phyloP scores from a whole-genome alignment of 2,888 invertebrate species.

The Drosophila acutilabella region DNA sequence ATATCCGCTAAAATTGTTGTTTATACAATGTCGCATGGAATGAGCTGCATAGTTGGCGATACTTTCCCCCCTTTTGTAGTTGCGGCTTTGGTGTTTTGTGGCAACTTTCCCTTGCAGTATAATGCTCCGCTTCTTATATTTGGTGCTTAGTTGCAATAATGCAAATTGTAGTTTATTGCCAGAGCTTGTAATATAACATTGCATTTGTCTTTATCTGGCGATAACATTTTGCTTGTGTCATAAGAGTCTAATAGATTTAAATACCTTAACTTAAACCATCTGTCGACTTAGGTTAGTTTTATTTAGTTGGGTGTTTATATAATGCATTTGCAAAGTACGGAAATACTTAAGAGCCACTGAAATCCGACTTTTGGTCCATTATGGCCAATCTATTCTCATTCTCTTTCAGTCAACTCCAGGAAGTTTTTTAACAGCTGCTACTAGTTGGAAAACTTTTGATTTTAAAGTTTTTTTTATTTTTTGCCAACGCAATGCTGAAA shows the following conservation, averaged over 20 bases:
- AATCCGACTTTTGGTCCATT: constrained; percentile 30
- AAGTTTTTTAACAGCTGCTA: constrained; percentile 60
- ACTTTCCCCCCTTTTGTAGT: constrained; percentile 19
- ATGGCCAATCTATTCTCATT: neutral
- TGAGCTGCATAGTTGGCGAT: constrained; percentile 59
- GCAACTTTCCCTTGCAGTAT: constrained; percentile 39
- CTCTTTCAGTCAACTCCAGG: constrained; percentile 3
- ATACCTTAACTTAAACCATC: constrained; percentile 2
- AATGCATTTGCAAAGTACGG: constrained; percentile 27
- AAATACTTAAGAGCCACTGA: constrained; percentile 29
- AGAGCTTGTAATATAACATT: constrained; percentile 40
- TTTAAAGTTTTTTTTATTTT: constrained; percentile 42
- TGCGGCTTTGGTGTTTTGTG: constrained; percentile 54
- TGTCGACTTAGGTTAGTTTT: neutral
- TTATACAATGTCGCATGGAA: constrained; percentile 73
- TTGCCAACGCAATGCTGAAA: constrained; percentile 23
- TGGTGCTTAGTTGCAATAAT: constrained; percentile 65
- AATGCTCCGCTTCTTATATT: constrained; percentile 17
- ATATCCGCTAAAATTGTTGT: constrained; percentile 80
- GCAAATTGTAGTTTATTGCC: constrained; percentile 75
- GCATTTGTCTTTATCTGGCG: constrained; percentile 37
- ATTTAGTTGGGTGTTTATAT: neutral
- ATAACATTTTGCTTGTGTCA: constrained; percentile 42
- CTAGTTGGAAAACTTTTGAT: constrained; percentile 64
- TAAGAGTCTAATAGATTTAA: constrained; percentile 6